Evolutionary conservation across 2,113 vertebrate species (phyloP).

Genomic region (Manacus vitellinus): DNA sequence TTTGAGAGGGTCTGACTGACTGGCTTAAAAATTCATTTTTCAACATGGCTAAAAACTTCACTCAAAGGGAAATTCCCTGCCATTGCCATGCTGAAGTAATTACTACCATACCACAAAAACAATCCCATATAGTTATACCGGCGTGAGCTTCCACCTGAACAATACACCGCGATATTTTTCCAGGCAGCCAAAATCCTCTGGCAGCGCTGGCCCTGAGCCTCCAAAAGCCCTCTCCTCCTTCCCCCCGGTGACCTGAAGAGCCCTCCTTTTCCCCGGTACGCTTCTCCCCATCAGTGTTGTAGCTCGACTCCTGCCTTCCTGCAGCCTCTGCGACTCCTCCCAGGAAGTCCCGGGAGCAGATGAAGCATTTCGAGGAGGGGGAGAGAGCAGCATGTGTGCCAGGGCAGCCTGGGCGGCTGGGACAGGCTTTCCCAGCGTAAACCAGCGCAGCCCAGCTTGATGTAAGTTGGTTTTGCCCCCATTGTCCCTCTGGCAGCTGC

Average conservation of each 20-base stretch:
- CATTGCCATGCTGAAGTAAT: not conserved
- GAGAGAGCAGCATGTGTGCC: not conserved
- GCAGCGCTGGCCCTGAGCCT: not conserved
- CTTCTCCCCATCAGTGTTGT: accelerated
- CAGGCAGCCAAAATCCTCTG: not conserved
- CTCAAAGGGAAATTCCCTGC: not conserved
- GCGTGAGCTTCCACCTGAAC: not conserved
- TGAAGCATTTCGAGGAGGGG: accelerated
- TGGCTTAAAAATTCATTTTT: not conserved
- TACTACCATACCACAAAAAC: not conserved
- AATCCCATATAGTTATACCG: accelerated
- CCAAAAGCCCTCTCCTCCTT: not conserved
- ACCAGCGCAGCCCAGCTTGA: not conserved
- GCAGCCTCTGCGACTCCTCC: slow-evolving; percentile 15
- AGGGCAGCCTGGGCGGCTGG: not conserved
- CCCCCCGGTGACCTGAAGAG: not conserved
- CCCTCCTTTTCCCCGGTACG: not conserved
- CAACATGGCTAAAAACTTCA: not conserved
- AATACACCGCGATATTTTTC: not conserved
- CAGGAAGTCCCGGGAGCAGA: not conserved
- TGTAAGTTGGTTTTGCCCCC: slow-evolving; percentile 11
- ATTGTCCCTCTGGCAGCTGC: not conserved
- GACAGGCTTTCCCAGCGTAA: not conserved
- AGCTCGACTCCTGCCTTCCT: not conserved
- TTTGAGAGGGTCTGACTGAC: not conserved